A percentile compares a stretch with the other conserved stretches of the same genome.
Evolutionary conservation across 2,888 invertebrate species (phyloP).

Genomic region (Rotaria socialis): DNA sequence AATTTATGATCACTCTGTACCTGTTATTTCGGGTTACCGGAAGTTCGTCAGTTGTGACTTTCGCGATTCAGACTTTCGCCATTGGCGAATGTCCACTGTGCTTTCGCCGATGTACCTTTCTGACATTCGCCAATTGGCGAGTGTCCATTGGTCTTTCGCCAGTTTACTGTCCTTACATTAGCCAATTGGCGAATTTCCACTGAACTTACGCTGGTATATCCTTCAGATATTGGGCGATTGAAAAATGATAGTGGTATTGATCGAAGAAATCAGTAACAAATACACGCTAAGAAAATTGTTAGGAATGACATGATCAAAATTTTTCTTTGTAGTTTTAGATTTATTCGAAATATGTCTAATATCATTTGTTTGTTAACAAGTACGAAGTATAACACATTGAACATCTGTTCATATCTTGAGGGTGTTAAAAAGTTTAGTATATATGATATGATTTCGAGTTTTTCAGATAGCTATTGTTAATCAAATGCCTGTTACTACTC

Average conservation of each 20-base stretch:
- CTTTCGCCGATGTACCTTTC: no score
- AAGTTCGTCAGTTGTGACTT: neutral
- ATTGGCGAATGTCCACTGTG: no score
- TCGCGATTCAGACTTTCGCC: neutral
- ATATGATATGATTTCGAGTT: no score
- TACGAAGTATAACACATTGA: no score
- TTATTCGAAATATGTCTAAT: neutral
- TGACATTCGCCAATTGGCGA: neutral
- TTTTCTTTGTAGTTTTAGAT: slow-evolving; percentile 4
- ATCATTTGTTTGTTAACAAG: no score
- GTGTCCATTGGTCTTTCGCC: neutral
- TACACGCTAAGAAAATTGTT: neutral
- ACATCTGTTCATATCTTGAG: no score
- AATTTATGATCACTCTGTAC: no score
- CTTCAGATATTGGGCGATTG: neutral
- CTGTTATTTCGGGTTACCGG: no score
- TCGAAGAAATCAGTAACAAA: neutral
- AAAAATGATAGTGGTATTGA: neutral
- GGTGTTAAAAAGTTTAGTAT: no score
- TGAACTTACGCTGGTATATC: neutral
- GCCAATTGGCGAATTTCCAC: neutral
- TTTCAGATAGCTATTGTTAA: neutral
- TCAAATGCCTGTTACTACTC: slow-evolving; percentile 15
- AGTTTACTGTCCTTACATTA: neutral
- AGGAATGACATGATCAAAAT: neutral